phyloP scores from a whole-genome alignment of 2,888 invertebrate species.

The Arctia plantaginis region DNA sequence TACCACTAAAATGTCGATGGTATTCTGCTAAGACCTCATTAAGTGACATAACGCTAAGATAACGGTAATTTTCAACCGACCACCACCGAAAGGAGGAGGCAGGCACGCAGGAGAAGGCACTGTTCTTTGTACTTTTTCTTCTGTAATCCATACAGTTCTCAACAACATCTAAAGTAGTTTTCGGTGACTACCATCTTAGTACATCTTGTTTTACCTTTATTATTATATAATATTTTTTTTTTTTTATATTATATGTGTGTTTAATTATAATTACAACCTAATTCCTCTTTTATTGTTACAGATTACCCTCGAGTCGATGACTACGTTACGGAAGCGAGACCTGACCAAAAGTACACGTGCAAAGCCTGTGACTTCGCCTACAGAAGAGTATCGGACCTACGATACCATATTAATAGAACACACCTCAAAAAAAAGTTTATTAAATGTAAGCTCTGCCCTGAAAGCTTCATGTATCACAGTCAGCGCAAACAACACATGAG shows the following conservation, averaged over 20 bases:
- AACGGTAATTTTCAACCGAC: too few relatives aligned
- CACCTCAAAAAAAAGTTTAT: slow-evolving; percentile 53
- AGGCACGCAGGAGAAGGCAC: too few relatives aligned
- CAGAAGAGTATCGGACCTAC: slow-evolving; percentile 48
- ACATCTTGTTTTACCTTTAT: too few relatives aligned
- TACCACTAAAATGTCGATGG: too few relatives aligned
- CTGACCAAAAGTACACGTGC: slow-evolving; percentile 43
- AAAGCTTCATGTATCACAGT: slow-evolving; percentile 55
- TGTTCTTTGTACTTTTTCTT: too few relatives aligned
- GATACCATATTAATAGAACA: slow-evolving; percentile 46
- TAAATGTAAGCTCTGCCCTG: slow-evolving; percentile 47
- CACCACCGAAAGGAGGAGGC: too few relatives aligned
- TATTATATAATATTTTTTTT: too few relatives aligned
- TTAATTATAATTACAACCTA: background rate
- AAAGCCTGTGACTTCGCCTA: slow-evolving; percentile 52
- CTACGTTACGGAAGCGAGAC: slow-evolving; percentile 39
- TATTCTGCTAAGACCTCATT: too few relatives aligned
- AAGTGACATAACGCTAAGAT: too few relatives aligned
- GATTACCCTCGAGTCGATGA: slow-evolving; percentile 26
- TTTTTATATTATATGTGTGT: too few relatives aligned
- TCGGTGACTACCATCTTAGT: too few relatives aligned
- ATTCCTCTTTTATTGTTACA: background rate
- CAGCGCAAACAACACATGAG: slow-evolving; percentile 42
- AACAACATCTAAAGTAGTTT: background rate
- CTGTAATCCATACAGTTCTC: background rate